phyloP scores from a whole-genome alignment of 2,113 vertebrate species.

The Mystacornis crossleyi region DNA sequence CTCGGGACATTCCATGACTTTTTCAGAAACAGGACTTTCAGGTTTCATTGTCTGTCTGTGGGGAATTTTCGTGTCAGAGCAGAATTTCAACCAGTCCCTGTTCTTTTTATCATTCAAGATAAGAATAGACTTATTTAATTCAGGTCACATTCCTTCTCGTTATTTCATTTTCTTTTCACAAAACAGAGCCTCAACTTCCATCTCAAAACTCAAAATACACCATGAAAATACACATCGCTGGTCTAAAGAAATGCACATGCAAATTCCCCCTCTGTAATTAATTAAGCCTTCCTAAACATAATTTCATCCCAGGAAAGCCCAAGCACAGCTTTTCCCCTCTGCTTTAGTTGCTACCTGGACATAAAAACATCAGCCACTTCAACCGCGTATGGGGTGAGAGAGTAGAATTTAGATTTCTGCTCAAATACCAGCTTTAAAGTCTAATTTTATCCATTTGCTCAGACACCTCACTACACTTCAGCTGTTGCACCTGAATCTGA shows the following conservation, averaged over 20 bases:
- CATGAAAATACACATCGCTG: neutral
- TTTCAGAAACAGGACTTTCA: neutral
- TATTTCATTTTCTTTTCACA: slow-evolving; percentile 2
- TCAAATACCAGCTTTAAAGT: neutral
- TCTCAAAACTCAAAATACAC: neutral
- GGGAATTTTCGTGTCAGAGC: neutral
- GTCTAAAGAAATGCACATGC: neutral
- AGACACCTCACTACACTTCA: neutral
- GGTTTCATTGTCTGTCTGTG: neutral
- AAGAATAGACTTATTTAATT: neutral
- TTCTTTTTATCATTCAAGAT: neutral
- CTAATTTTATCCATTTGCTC: neutral
- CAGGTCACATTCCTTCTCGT: neutral
- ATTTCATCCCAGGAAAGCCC: neutral
- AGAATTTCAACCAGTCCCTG: neutral
- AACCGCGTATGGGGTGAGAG: neutral
- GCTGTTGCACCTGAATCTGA: neutral
- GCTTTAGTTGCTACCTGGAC: neutral
- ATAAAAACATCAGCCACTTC: neutral
- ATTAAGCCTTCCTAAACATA: neutral
- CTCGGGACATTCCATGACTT: neutral
- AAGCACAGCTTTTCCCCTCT: neutral
- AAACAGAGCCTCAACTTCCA: neutral
- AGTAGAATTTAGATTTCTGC: neutral
- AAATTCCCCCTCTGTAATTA: neutral